These are phyloP conservation scores for Polyodon spathula DNA, from an alignment of 2,113 vertebrate species.

Conservation along the genomic window DNA sequence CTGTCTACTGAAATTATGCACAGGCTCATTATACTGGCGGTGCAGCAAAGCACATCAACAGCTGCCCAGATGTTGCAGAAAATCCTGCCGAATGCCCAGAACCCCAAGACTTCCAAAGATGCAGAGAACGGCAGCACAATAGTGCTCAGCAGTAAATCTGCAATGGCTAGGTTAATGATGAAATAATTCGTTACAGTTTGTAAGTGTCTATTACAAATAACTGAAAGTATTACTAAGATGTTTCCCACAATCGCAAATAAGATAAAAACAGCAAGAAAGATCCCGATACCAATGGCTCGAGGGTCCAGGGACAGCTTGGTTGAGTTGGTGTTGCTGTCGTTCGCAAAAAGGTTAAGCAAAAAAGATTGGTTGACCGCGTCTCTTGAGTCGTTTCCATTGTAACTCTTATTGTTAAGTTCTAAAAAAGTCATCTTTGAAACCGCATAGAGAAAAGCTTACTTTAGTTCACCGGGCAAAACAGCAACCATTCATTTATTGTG, in stretches of 20 bases:
- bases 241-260: constrained; percentile 86
- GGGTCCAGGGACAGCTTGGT: constrained; percentile 60
- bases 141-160: constrained; percentile 82
- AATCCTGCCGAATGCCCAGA: constrained; percentile 88
- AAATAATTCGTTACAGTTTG: constrained; percentile 97
- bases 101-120: constrained; percentile 85
- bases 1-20: constrained; percentile 95
- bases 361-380: constrained; percentile 40
- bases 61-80: constrained; percentile 98
- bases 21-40: constrained; percentile 94
- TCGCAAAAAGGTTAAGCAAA: constrained; percentile 28
- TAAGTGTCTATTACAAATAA: constrained; percentile 86
- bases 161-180: constrained; percentile 92
- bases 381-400: constrained; percentile 58
- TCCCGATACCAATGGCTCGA: constrained; percentile 70
- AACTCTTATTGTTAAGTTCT: constrained; percentile 69
- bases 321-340: constrained; percentile 52
- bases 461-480: not conserved
- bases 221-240: constrained; percentile 90
- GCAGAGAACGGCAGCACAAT: constrained; percentile 92
- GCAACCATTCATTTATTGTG: not conserved
- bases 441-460: constrained; percentile 56
- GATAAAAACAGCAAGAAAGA: constrained; percentile 82
- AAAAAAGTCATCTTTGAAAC: constrained; percentile 75
- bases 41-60: constrained; percentile 95